Evolutionary conservation across 2,113 vertebrate genomes (phyloP).

Genomic region (Poeciliopsis prolifica): DNA sequence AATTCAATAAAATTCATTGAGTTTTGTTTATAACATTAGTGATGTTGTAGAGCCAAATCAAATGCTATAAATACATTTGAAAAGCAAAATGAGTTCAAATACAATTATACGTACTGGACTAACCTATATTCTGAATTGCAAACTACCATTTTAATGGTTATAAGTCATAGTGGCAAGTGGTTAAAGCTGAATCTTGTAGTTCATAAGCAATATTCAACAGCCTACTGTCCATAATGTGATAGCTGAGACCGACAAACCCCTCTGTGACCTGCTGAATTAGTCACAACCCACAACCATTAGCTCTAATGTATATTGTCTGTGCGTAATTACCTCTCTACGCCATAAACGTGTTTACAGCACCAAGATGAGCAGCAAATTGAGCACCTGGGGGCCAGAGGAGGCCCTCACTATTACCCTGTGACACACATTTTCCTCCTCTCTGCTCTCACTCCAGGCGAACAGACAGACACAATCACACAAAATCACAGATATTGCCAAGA

Average conservation of each 20-base stretch:
- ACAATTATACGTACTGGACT: background rate
- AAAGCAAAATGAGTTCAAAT: background rate
- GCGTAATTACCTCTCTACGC: slow-evolving; percentile 70
- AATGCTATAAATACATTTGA: background rate
- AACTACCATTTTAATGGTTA: background rate
- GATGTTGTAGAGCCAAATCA: too few relatives aligned
- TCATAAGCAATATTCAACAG: slow-evolving; percentile 8
- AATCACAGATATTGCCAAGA: slow-evolving; percentile 37
- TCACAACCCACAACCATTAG: slow-evolving; percentile 69
- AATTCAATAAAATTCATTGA: background rate
- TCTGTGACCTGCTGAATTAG: slow-evolving; percentile 63
- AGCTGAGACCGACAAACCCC: slow-evolving; percentile 37
- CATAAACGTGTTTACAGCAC: slow-evolving; percentile 73
- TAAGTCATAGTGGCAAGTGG: background rate
- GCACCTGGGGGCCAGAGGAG: slow-evolving; percentile 36
- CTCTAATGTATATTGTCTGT: slow-evolving; percentile 68
- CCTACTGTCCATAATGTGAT: slow-evolving; percentile 30
- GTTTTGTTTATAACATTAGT: background rate
- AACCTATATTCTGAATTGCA: background rate
- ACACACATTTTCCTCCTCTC: slow-evolving; percentile 27
- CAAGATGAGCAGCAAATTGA: slow-evolving; percentile 59
- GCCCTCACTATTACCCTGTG: slow-evolving; percentile 13
- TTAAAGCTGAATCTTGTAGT: slow-evolving; percentile 3
- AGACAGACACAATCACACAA: slow-evolving; percentile 1
- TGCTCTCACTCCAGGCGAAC: slow-evolving; percentile 10